Conservation (phyloP, 2,797 vertebrate genomes). For the Syncerus caffer region DNA sequence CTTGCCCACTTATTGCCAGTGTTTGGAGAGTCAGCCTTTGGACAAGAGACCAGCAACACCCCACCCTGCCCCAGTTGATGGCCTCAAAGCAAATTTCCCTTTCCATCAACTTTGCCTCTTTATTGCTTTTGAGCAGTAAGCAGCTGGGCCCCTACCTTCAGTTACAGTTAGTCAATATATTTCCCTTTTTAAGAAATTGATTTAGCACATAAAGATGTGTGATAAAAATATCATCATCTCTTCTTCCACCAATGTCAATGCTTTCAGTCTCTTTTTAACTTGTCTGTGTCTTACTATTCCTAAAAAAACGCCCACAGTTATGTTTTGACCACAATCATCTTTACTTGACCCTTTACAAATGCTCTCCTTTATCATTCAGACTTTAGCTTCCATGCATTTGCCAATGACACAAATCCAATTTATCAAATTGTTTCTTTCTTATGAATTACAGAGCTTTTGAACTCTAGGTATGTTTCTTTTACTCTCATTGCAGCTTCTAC, state of each 20-base stretch:
- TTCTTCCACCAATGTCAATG: background rate
- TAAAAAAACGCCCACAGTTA: background rate
- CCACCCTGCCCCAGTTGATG: background rate
- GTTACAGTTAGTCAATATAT: background rate
- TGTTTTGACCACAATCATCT: background rate
- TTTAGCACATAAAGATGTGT: background rate
- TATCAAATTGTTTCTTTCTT: background rate
- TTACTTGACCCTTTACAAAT: background rate
- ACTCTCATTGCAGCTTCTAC: background rate
- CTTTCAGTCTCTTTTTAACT: background rate
- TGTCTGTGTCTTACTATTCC: background rate
- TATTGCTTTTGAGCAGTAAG: background rate
- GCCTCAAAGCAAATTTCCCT: background rate
- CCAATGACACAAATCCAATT: background rate
- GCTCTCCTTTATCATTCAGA: background rate
- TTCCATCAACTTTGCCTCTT: background rate
- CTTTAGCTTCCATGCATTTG: background rate
- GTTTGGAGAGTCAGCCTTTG: background rate
- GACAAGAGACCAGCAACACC: background rate
- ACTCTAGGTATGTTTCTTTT: background rate
- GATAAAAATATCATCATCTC: background rate
- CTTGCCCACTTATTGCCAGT: background rate
- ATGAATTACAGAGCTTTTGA: background rate
- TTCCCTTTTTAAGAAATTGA: background rate
- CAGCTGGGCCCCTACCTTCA: background rate